phyloP scores from a whole-genome alignment of 2,113 vertebrate genomes.

The Stegastes partitus region DNA sequence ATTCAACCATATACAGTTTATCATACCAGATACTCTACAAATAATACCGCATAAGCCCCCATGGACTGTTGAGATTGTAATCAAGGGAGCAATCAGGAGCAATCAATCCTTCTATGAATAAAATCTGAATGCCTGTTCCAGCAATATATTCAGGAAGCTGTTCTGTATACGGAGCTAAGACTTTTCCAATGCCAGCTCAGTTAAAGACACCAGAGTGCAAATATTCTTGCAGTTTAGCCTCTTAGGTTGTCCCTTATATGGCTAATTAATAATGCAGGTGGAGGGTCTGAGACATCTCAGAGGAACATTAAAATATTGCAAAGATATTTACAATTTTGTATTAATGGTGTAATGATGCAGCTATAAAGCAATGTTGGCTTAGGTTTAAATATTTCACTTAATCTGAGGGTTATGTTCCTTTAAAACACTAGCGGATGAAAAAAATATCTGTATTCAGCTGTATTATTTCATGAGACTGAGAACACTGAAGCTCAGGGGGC shows the following conservation, averaged over 20 bases:
- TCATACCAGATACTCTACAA: conserved; percentile 32
- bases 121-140: conserved; percentile 36
- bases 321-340: neutral
- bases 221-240: neutral
- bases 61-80: conserved; percentile 57
- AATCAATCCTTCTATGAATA: conserved; percentile 61
- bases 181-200: neutral
- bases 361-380: neutral
- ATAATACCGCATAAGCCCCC: conserved; percentile 41
- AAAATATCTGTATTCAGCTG: neutral
- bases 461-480: neutral
- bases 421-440: neutral
- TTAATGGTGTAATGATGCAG: neutral
- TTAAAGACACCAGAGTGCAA: neutral
- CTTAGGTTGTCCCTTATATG: neutral
- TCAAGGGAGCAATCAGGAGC: conserved; percentile 68
- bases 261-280: neutral
- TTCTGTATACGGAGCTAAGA: neutral
- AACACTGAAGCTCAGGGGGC: neutral
- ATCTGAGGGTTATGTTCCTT: neutral
- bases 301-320: neutral
- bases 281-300: neutral
- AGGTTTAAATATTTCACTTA: conserved; percentile 1
- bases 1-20: conserved; percentile 47
- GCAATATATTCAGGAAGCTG: conserved; percentile 20